Percentiles rank a stretch among this genome's conserved stretches.
These are phyloP conservation scores for Momotus momota DNA, from an alignment of 2,797 vertebrate genomes.

Conservation along the genomic window DNA sequence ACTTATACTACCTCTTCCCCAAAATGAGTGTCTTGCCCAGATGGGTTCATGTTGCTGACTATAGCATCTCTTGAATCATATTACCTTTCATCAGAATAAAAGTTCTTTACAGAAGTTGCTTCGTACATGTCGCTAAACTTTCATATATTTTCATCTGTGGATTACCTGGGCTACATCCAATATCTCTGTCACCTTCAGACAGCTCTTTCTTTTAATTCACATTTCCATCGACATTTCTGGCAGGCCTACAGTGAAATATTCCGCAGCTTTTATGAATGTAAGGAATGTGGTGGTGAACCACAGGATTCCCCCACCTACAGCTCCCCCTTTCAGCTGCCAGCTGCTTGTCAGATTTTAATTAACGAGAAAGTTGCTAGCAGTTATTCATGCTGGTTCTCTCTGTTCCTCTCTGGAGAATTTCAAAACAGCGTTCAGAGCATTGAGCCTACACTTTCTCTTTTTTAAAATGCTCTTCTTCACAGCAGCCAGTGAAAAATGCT, in stretches of 20 bases:
- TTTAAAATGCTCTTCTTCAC: slow-evolving; percentile 6
- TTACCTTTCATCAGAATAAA: slow-evolving; percentile 8
- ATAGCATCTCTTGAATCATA: background rate
- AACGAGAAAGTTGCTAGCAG: slow-evolving; percentile 73
- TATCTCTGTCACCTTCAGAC: slow-evolving; percentile 64
- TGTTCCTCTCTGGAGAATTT: slow-evolving; percentile 69
- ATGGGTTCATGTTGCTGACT: background rate
- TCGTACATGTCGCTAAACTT: background rate
- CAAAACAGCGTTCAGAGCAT: slow-evolving; percentile 42
- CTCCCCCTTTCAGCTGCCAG: slow-evolving; percentile 76
- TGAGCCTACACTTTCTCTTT: slow-evolving; percentile 34
- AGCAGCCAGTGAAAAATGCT: slow-evolving; percentile 23
- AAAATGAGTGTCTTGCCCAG: background rate
- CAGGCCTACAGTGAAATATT: slow-evolving; percentile 67
- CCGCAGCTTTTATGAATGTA: slow-evolving; percentile 72
- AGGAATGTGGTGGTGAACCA: slow-evolving; percentile 77
- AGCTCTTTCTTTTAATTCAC: slow-evolving; percentile 74
- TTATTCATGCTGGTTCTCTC: slow-evolving; percentile 71
- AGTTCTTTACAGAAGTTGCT: background rate
- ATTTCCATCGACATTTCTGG: slow-evolving; percentile 67
- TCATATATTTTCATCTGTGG: slow-evolving; percentile 19
- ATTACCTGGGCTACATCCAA: slow-evolving; percentile 42
- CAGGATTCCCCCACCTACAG: slow-evolving; percentile 79
- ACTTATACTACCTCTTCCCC: background rate
- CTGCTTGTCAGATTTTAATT: slow-evolving; percentile 79